Percentiles rank a stretch among this genome's conserved stretches.
Conservation (phyloP, 92 coral and sea anemone species). For the Siderastrea siderea region DNA sequence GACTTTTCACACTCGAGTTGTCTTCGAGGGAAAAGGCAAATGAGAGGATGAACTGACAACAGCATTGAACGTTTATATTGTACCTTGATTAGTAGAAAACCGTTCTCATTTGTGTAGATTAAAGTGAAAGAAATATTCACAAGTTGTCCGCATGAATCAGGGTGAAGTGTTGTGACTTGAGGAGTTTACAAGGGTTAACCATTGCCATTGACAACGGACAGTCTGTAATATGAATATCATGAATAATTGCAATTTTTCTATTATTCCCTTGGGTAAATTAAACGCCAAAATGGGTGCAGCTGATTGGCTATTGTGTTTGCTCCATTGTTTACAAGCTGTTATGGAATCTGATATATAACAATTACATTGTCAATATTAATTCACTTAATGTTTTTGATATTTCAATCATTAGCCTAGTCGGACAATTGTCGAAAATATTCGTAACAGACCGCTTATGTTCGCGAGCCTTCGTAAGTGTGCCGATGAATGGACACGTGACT, state of each 20-base stretch:
- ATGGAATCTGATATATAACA: slow-evolving; percentile 7
- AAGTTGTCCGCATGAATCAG: not conserved
- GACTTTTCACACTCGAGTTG: slow-evolving; percentile 12
- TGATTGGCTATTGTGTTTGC: slow-evolving; percentile 34
- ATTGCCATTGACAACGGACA: slow-evolving; percentile 72
- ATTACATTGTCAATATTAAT: not conserved
- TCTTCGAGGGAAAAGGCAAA: not conserved
- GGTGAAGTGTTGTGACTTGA: slow-evolving; percentile 43
- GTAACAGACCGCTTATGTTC: not conserved
- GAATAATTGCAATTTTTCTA: not conserved
- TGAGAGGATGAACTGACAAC: not conserved
- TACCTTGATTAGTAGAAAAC: not conserved
- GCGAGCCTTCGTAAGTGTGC: not conserved
- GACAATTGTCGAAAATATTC: slow-evolving; percentile 5
- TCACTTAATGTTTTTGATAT: not conserved
- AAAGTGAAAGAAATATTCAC: not conserved
- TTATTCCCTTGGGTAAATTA: slow-evolving; percentile 36
- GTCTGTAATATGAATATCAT: slow-evolving; percentile 1
- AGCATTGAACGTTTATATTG: not conserved
- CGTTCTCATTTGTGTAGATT: not conserved
- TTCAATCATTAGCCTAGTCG: not conserved
- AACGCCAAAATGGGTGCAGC: not conserved
- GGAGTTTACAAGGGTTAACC: slow-evolving; percentile 21
- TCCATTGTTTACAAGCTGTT: not conserved
- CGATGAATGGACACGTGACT: slow-evolving; percentile 9